Percentiles rank a stretch among this genome's conserved stretches.
These are phyloP conservation scores for Sinotaia quadrata DNA, from an alignment of 2,888 invertebrate species.

Conservation along the genomic window DNA sequence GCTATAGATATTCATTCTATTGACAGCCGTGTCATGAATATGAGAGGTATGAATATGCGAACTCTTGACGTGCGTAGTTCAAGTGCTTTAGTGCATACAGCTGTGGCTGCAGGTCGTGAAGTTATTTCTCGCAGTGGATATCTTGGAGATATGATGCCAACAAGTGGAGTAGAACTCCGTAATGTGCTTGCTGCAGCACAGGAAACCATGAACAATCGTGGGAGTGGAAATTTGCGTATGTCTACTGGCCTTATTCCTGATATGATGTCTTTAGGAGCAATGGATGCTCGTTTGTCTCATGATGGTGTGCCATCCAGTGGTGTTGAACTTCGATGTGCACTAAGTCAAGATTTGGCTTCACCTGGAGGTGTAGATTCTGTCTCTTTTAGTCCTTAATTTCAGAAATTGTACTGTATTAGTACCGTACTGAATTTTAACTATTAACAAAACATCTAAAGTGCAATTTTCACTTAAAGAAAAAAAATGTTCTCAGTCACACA, in stretches of 20 bases:
- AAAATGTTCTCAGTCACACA: no score
- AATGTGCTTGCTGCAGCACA: constrained; percentile 27
- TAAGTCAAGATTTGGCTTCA: constrained; percentile 23
- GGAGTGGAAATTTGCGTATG: constrained; percentile 14
- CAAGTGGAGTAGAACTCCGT: constrained; percentile 22
- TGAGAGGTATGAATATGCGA: constrained; percentile 26
- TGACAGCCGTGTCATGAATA: constrained; percentile 9
- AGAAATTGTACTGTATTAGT: neutral
- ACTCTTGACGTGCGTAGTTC: constrained; percentile 25
- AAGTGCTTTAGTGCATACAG: constrained; percentile 25
- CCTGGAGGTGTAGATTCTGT: constrained; percentile 26
- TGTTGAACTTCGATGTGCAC: constrained; percentile 21
- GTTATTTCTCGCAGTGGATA: constrained; percentile 27
- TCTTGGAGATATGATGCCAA: constrained; percentile 22
- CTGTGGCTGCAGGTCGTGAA: constrained; percentile 15
- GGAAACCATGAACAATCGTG: constrained; percentile 19
- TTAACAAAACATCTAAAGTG: no score
- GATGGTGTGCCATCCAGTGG: constrained; percentile 17
- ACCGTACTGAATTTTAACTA: no score
- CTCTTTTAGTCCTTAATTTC: constrained; percentile 21
- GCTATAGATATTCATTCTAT: constrained; percentile 15
- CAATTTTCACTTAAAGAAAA: no score
- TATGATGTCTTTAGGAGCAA: constrained; percentile 28
- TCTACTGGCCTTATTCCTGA: constrained; percentile 21
- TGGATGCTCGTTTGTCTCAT: constrained; percentile 23